These are phyloP conservation scores for Brachyopa scutellaris DNA, from an alignment of 2,888 invertebrate genomes.

Conservation along the genomic window DNA sequence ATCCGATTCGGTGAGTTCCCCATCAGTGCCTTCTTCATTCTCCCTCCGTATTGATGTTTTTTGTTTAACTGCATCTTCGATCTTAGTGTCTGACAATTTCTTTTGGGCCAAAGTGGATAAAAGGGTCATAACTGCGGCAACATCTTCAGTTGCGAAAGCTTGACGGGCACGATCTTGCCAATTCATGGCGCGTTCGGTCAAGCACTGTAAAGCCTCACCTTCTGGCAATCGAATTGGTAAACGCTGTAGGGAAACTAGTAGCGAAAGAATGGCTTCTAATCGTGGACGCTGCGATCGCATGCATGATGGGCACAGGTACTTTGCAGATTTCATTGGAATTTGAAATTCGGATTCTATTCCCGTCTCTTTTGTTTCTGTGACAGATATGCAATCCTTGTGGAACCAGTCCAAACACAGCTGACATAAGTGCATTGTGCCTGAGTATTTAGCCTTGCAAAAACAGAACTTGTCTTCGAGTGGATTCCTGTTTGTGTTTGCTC, in stretches of 20 bases:
- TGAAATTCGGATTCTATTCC: not conserved
- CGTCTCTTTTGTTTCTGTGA: constrained; percentile 68
- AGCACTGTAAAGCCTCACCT: constrained; percentile 94
- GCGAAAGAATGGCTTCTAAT: constrained; percentile 90
- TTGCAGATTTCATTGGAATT: constrained; percentile 77
- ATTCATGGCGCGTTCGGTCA: constrained; percentile 96
- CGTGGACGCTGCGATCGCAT: constrained; percentile 92
- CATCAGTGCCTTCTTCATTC: constrained; percentile 30
- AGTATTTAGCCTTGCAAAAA: constrained; percentile 88
- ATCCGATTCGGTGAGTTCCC: constrained; percentile 53
- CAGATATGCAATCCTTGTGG: constrained; percentile 84
- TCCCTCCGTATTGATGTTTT: not conserved
- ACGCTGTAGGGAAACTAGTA: constrained; percentile 90
- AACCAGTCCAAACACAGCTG: constrained; percentile 98
- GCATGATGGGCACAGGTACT: constrained; percentile 95
- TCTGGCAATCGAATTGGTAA: constrained; percentile 91
- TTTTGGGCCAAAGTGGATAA: constrained; percentile 5
- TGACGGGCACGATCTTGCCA: constrained; percentile 95
- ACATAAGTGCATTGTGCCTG: constrained; percentile 93
- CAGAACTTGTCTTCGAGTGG: constrained; percentile 86
- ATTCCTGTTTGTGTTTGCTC: constrained; percentile 82
- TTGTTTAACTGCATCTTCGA: not conserved
- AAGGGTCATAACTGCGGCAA: constrained; percentile 86
- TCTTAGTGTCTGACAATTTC: not conserved
- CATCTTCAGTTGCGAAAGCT: constrained; percentile 86